These are phyloP conservation scores for Hypothenemus hampei DNA, from an alignment of 1,140 invertebrate species.

Conservation along the genomic window DNA sequence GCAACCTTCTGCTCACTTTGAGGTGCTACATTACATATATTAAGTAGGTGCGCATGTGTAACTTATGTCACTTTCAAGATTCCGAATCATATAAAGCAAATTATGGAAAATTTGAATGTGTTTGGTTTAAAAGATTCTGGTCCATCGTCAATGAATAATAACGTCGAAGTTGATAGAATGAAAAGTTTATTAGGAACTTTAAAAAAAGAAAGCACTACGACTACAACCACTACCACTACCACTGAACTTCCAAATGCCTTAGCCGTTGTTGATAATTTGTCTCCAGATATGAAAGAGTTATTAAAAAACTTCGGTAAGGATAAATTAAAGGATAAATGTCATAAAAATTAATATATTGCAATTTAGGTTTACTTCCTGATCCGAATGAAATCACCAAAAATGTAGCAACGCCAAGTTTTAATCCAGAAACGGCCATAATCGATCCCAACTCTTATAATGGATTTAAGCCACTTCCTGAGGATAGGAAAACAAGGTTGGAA, in stretches of 20 bases:
- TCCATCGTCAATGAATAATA: too few species aligned
- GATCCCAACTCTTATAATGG: conserved; percentile 49
- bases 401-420: conserved; percentile 17
- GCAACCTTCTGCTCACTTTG: too few species aligned
- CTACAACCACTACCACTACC: conserved; percentile 24
- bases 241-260: conserved; percentile 36
- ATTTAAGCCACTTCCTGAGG: conserved; percentile 56
- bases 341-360: neutral
- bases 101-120: conserved; percentile 15
- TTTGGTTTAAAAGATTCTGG: conserved; percentile 5
- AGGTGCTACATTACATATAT: too few species aligned
- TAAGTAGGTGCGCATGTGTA: too few species aligned
- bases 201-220: too few species aligned
- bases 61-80: too few species aligned
- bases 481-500: conserved; percentile 46
- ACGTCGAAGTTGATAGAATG: conserved; percentile 29
- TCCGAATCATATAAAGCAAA: conserved; percentile 22
- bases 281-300: conserved; percentile 47
- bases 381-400: conserved; percentile 2
- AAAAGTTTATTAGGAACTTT: too few species aligned
- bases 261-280: conserved; percentile 43
- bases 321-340: conserved; percentile 14
- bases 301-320: conserved; percentile 45
- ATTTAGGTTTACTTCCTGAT: conserved; percentile 16
- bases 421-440: conserved; percentile 35